phyloP scores from a whole-genome alignment of 2,797 vertebrate species.

The Furcifer pardalis region DNA sequence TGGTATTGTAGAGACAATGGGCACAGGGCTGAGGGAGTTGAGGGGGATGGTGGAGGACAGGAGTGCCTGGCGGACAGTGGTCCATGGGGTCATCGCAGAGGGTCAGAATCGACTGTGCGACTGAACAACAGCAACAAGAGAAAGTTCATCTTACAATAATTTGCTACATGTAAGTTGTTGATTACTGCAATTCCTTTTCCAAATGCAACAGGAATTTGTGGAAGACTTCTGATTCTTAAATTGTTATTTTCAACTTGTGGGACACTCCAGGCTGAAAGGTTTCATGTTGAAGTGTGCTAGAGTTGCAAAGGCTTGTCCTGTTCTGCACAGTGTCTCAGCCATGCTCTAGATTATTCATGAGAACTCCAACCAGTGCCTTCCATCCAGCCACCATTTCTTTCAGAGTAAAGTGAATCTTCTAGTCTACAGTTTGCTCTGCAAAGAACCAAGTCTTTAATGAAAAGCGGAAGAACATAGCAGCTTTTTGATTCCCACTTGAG shows the following conservation, averaged over 20 bases:
- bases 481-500: background rate
- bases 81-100: too few species aligned
- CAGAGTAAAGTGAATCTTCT: background rate
- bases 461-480: background rate
- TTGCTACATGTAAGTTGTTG: too few species aligned
- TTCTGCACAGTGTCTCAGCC: background rate
- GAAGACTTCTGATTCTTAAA: background rate
- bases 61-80: too few species aligned
- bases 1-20: too few species aligned
- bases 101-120: too few species aligned
- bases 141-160: too few species aligned
- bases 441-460: slow-evolving; percentile 3
- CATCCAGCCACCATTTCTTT: background rate
- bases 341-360: slow-evolving; percentile 10
- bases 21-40: too few species aligned
- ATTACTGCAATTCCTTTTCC: too few species aligned
- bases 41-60: too few species aligned
- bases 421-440: background rate
- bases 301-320: background rate
- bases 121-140: too few species aligned
- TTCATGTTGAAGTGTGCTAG: background rate
- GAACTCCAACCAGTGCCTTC: background rate
- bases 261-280: background rate
- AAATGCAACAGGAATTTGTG: too few species aligned
- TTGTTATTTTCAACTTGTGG: background rate